Percentiles rank a stretch among this genome's conserved stretches.
Conservation (phyloP, 2,797 vertebrate genomes). For the Macroramphosus scolopax region DNA sequence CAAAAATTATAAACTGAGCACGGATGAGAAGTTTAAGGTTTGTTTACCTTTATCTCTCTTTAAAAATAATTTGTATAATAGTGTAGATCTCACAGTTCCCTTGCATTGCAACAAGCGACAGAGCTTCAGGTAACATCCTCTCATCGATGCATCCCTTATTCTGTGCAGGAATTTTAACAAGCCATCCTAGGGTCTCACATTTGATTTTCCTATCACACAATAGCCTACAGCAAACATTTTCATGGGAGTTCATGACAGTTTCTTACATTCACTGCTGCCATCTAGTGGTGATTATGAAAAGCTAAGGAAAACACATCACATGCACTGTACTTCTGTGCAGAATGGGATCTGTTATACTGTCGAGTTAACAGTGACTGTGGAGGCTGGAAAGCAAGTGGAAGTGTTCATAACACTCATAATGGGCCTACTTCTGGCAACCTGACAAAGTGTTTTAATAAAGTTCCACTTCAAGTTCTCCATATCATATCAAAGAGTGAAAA, state of each 20-base stretch:
- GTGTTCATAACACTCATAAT: not conserved
- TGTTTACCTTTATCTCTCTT: too few species aligned
- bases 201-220: not conserved
- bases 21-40: too few species aligned
- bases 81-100: too few species aligned
- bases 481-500: too few species aligned
- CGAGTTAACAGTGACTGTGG: too few species aligned
- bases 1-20: too few species aligned
- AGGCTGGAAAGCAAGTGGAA: too few species aligned
- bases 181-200: too few species aligned
- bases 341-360: not conserved
- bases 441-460: too few species aligned
- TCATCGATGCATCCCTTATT: not conserved
- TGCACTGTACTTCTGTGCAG: not conserved
- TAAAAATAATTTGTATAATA: too few species aligned
- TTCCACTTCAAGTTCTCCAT: too few species aligned
- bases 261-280: slow-evolving; percentile 56
- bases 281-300: slow-evolving; percentile 49
- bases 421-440: not conserved
- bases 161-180: not conserved
- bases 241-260: not conserved
- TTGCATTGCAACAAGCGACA: not conserved
- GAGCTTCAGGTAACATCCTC: not conserved
- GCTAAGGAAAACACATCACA: not conserved
- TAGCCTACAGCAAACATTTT: too few species aligned